Evolutionary conservation across 1,140 invertebrate genomes (phyloP).

Genomic region (Drosophila setifemur): DNA sequence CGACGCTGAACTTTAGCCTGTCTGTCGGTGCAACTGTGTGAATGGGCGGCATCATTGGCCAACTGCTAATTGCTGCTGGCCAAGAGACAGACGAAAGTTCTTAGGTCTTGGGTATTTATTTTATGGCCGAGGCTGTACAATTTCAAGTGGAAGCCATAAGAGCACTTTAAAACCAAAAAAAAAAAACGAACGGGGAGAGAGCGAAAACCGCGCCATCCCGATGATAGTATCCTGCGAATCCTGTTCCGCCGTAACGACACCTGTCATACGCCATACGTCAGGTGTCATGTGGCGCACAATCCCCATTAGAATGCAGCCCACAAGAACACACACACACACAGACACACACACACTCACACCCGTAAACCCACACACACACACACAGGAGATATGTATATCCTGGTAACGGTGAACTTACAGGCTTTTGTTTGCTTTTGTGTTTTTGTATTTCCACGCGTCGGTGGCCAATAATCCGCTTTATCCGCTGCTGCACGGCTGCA

Average conservation of each 20-base stretch:
- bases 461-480: slow-evolving; percentile 70
- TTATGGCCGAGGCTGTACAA: slow-evolving; percentile 32
- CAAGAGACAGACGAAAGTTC: slow-evolving; percentile 6
- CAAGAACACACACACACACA: slow-evolving; percentile 23
- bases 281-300: slow-evolving; percentile 35
- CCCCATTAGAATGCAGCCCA: slow-evolving; percentile 50
- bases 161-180: not conserved
- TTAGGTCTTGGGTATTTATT: slow-evolving; percentile 17
- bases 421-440: slow-evolving; percentile 51
- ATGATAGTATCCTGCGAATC: not conserved
- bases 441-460: slow-evolving; percentile 45
- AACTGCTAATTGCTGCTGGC: slow-evolving; percentile 34
- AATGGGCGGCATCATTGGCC: slow-evolving; percentile 9
- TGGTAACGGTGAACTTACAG: slow-evolving; percentile 60
- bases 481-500: slow-evolving; percentile 36
- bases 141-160: slow-evolving; percentile 1
- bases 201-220: not conserved
- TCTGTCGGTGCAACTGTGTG: not conserved
- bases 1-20: slow-evolving; percentile 40
- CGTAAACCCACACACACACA: not conserved
- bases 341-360: not conserved
- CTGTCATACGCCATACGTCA: slow-evolving; percentile 34
- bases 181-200: not conserved
- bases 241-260: slow-evolving; percentile 25
- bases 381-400: not conserved